Evolutionary conservation across 2,888 invertebrate species (phyloP).

Genomic region (Calephelis perditalis): DNA sequence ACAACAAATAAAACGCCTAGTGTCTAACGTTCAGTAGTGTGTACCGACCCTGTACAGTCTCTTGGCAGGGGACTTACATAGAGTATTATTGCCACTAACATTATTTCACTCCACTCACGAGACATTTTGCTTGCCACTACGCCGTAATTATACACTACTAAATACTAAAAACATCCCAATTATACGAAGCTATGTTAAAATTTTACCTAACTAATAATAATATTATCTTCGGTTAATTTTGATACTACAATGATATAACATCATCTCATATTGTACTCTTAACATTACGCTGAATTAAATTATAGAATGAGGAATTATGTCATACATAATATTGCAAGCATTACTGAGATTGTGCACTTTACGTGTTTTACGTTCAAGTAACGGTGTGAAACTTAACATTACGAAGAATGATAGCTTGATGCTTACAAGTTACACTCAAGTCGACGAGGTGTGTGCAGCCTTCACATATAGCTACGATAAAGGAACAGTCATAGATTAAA

Average conservation of each 20-base stretch:
- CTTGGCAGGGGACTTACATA: constrained; percentile 61
- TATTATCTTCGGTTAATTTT: constrained; percentile 79
- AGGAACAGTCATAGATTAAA: constrained; percentile 77
- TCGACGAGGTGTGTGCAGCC: constrained; percentile 39
- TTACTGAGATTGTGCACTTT: constrained; percentile 77
- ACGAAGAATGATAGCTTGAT: constrained; percentile 52
- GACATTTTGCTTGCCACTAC: constrained; percentile 68
- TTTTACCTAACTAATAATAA: constrained; percentile 76
- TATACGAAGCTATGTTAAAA: constrained; percentile 78
- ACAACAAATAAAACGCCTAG: constrained; percentile 74
- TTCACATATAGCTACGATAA: constrained; percentile 52
- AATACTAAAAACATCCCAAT: constrained; percentile 77
- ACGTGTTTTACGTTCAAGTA: constrained; percentile 58
- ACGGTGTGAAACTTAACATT: constrained; percentile 50
- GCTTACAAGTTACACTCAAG: constrained; percentile 44
- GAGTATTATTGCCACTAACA: constrained; percentile 76
- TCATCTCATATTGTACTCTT: constrained; percentile 79
- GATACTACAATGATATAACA: constrained; percentile 79
- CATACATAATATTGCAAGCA: constrained; percentile 76
- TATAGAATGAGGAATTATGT: constrained; percentile 67
- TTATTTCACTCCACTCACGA: constrained; percentile 59
- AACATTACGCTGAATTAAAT: constrained; percentile 74
- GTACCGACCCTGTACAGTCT: constrained; percentile 39
- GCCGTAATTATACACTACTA: constrained; percentile 67
- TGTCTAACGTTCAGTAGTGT: constrained; percentile 57